Base-by-base conservation (phyloP, 2,888 invertebrate genomes). In the Stenoptilia bipunctidactyla region DNA sequence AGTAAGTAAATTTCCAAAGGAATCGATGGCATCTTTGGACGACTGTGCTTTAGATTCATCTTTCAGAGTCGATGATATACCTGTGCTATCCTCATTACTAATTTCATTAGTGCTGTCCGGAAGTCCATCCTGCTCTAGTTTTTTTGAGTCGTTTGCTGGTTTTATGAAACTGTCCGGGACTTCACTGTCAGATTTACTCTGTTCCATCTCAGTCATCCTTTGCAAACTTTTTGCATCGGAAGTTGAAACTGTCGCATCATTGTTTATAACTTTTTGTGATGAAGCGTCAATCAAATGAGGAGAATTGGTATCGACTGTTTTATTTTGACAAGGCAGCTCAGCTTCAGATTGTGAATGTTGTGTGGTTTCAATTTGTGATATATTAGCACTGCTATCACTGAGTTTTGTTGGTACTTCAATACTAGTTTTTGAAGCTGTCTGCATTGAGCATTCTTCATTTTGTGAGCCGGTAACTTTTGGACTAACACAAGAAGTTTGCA, bases 151-250 rank as follows among this genome's bases (percentile, higher is more conserved):
- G 20, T 3, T 5, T 5, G 20, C 20, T 20, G 3, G 20, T 8
- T 20, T 66, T 40, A 65, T 65, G 8, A 79, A 77, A 52, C 77
- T 82, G 41, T 80, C 80, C 12, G 79, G 76, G 36, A 62, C 62
- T 41, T 53, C 49, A 8, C 49, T 49, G 45, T 55, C 53, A 25
- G 39, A 38, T 36, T 42, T 45, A 36, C 42, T 43, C 13, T 46
- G 46, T 25, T 46, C 46, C 14, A 45, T 37, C 34, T 44, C 45
- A 36, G 27, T 15, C 13, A 15, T 30, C 30, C 40, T 49, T 40
- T 39, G 45, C 13, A 13, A 20, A 15, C 39, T 40, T 34, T 52
- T 48, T 8, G 36, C 41, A 41, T 58, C 59, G 4, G 71, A 64
- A 34, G 74, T 75, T 1, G 76, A 69, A 39, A 70, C 74, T 15